Evolutionary conservation across 1,140 invertebrate species (phyloP).

Genomic region (Euura lappo): DNA sequence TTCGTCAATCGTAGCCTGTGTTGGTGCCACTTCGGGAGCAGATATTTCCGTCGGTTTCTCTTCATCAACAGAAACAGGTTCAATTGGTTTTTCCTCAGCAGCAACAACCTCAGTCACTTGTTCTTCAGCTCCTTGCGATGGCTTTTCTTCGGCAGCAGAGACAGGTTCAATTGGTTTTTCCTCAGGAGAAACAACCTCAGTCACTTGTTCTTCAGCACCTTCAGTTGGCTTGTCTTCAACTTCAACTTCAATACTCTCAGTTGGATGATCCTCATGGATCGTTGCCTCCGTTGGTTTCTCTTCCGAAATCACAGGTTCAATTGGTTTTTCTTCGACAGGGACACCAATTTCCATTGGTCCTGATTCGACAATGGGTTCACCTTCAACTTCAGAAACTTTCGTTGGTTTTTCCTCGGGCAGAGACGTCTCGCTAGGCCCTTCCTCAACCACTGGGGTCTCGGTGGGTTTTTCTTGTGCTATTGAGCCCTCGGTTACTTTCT

Average conservation of each 20-base stretch:
- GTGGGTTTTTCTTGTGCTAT: neutral
- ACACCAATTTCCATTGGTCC: neutral
- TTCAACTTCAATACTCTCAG: neutral
- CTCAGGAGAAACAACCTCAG: constrained; percentile 19
- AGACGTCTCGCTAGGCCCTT: neutral
- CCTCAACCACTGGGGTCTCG: constrained; percentile 1
- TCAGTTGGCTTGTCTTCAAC: constrained; percentile 17
- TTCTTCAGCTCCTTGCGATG: neutral
- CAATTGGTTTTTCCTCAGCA: constrained; percentile 14
- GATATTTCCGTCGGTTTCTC: neutral
- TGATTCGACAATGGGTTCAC: neutral
- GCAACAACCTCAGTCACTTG: constrained; percentile 12
- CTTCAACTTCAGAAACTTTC: neutral
- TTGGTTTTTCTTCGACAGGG: neutral
- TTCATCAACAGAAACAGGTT: constrained; percentile 23
- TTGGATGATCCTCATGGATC: neutral
- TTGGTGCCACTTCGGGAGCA: neutral
- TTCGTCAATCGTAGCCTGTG: constrained; percentile 8
- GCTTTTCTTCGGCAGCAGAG: constrained; percentile 14
- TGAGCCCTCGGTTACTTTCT: neutral
- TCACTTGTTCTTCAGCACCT: constrained; percentile 21
- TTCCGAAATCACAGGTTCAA: neutral
- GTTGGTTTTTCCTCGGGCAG: neutral
- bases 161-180: constrained; percentile 16
- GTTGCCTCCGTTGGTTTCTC: neutral